Percentiles rank a stretch among this genome's conserved stretches.
phyloP scores from a whole-genome alignment of 2,113 vertebrate genomes.

The Carettochelys insculpta region DNA sequence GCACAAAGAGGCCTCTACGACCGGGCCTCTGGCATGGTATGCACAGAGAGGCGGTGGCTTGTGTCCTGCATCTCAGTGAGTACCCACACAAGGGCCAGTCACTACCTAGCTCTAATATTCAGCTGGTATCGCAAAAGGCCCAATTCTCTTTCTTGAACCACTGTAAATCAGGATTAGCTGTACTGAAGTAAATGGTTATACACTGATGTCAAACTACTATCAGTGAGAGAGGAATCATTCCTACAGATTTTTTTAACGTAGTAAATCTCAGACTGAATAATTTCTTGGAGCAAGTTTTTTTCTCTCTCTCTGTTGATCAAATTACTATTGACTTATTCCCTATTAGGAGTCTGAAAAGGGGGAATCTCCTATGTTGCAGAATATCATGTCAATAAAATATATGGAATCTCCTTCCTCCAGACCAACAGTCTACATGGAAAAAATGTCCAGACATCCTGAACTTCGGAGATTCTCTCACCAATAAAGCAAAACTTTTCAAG shows the following conservation, averaged over 20 bases:
- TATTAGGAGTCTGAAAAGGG: background rate
- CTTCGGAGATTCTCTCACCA: background rate
- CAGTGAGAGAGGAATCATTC: background rate
- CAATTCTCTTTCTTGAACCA: background rate
- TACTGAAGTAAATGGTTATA: background rate
- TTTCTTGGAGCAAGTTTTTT: background rate
- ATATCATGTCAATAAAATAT: background rate
- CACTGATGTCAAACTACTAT: background rate
- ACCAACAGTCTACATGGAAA: background rate
- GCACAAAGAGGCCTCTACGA: background rate
- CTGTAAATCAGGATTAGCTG: background rate
- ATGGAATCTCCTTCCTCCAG: background rate
- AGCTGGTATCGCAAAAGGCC: background rate
- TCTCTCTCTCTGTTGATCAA: background rate
- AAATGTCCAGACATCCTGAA: background rate
- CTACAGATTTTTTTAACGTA: constrained; percentile 24
- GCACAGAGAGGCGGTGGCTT: background rate
- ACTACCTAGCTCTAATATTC: rapidly evolving
- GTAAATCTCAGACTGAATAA: constrained; percentile 2
- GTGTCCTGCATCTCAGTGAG: background rate
- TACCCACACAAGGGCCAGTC: background rate
- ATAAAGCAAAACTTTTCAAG: background rate
- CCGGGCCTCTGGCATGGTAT: background rate
- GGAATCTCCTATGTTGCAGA: background rate
- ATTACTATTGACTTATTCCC: constrained; percentile 19